Evolutionary conservation across 2,888 invertebrate species (phyloP).

Genomic region (Microctonus hyperodae): DNA sequence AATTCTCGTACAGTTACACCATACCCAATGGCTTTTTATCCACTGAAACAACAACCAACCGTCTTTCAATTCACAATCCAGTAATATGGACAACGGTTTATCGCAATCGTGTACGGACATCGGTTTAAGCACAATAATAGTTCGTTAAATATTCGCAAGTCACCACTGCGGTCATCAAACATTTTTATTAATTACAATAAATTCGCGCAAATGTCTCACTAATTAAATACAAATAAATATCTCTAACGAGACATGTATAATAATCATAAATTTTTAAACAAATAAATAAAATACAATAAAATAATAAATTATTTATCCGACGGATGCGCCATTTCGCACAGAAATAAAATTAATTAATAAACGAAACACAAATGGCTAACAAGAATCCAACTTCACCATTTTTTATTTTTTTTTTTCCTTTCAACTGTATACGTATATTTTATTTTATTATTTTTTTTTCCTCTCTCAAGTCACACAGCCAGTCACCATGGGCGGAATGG

Average conservation of each 20-base stretch:
- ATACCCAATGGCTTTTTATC: conserved; percentile 52
- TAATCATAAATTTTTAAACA: too few species aligned
- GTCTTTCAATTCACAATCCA: conserved; percentile 7
- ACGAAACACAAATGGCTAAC: too few species aligned
- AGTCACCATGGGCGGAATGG: neutral
- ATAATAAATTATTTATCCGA: neutral
- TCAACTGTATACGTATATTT: neutral
- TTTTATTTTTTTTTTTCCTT: neutral
- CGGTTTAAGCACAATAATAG: neutral
- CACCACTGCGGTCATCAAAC: neutral
- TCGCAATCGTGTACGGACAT: conserved; percentile 13
- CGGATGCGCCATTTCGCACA: too few species aligned
- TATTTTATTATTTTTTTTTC: neutral
- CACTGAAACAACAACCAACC: conserved; percentile 56
- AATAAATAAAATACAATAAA: neutral
- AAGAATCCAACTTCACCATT: too few species aligned
- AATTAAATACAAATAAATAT: neutral
- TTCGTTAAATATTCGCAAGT: neutral
- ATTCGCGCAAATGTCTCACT: neutral
- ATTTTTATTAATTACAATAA: neutral
- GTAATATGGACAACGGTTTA: neutral
- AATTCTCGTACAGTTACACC: conserved; percentile 50
- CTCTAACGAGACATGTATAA: neutral
- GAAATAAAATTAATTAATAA: too few species aligned
- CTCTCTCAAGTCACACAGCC: neutral